These are phyloP conservation scores for Diaphora mendica DNA, from an alignment of 2,888 invertebrate species.

Conservation along the genomic window DNA sequence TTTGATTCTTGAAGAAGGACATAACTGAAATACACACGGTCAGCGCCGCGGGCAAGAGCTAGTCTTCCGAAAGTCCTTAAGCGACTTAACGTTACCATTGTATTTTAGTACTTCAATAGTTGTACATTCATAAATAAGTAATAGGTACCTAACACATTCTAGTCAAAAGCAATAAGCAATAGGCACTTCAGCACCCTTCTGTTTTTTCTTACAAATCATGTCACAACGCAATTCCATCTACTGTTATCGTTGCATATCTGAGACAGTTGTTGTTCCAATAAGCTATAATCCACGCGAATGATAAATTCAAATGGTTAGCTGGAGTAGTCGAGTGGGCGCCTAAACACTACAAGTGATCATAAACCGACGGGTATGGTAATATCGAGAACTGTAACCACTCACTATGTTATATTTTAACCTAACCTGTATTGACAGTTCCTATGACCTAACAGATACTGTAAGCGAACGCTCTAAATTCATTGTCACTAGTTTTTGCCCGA, in stretches of 20 bases:
- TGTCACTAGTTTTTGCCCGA: background rate
- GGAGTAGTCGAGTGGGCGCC: conserved; percentile 80
- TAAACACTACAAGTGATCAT: conserved; percentile 83
- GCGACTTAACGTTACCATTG: too few species aligned
- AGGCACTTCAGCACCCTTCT: conserved; percentile 13
- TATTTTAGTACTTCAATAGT: background rate
- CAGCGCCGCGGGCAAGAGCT: too few species aligned
- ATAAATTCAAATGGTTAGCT: conserved; percentile 80
- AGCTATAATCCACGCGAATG: conserved; percentile 80
- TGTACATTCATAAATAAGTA: background rate
- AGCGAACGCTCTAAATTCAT: conserved; percentile 13
- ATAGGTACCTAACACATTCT: background rate
- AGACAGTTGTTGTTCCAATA: conserved; percentile 77
- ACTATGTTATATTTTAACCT: conserved; percentile 67
- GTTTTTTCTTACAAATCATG: conserved; percentile 36
- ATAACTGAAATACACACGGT: too few species aligned
- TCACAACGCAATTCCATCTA: conserved; percentile 45
- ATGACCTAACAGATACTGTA: conserved; percentile 64
- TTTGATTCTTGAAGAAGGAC: too few species aligned
- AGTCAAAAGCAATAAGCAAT: background rate
- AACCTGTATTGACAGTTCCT: conserved; percentile 64
- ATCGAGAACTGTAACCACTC: conserved; percentile 69
- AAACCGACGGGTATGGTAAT: conserved; percentile 84
- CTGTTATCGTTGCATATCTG: conserved; percentile 72
- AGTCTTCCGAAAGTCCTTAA: too few species aligned